Percentiles rank a stretch among this genome's conserved stretches.
Conservation (phyloP, 2,797 vertebrate species). For the Melanotaenia trifasciata region DNA sequence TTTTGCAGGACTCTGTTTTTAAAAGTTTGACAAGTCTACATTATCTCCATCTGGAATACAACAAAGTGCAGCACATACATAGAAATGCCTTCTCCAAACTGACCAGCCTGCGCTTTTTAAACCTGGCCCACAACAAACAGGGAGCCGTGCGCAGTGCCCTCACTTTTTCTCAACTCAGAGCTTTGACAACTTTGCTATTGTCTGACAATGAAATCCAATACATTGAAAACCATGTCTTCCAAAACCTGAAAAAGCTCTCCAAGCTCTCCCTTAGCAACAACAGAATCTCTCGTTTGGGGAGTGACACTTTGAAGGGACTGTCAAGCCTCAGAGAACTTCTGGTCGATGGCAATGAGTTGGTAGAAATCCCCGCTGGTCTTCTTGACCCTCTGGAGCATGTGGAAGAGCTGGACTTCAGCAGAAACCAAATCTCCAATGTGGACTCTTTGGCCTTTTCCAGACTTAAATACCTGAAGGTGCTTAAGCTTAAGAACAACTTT, state of each 20-base stretch:
- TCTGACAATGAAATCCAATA: slow-evolving; percentile 89
- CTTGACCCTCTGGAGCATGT: slow-evolving; percentile 88
- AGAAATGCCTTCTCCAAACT: slow-evolving; percentile 88
- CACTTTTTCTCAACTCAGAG: slow-evolving; percentile 86
- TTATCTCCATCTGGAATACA: slow-evolving; percentile 93
- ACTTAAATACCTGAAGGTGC: slow-evolving; percentile 83
- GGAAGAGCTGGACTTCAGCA: slow-evolving; percentile 90
- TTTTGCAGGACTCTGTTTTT: slow-evolving; percentile 89
- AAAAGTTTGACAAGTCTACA: slow-evolving; percentile 86
- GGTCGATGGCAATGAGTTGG: slow-evolving; percentile 89
- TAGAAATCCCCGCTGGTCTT: slow-evolving; percentile 84
- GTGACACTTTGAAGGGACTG: slow-evolving; percentile 86
- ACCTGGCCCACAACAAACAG: slow-evolving; percentile 92
- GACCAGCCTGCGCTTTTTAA: slow-evolving; percentile 90
- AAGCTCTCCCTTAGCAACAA: slow-evolving; percentile 91
- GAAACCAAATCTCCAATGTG: slow-evolving; percentile 85
- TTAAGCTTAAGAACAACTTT: slow-evolving; percentile 90
- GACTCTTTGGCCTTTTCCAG: slow-evolving; percentile 83
- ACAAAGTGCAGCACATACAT: slow-evolving; percentile 90
- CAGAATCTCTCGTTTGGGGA: slow-evolving; percentile 85
- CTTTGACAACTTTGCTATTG: slow-evolving; percentile 89
- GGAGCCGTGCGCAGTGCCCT: slow-evolving; percentile 84
- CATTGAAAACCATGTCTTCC: slow-evolving; percentile 87
- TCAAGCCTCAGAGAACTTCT: slow-evolving; percentile 87
- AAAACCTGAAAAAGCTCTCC: slow-evolving; percentile 86